These are phyloP conservation scores for Neoaliturus tenellus DNA, from an alignment of 2,888 invertebrate species.

Conservation along the genomic window DNA sequence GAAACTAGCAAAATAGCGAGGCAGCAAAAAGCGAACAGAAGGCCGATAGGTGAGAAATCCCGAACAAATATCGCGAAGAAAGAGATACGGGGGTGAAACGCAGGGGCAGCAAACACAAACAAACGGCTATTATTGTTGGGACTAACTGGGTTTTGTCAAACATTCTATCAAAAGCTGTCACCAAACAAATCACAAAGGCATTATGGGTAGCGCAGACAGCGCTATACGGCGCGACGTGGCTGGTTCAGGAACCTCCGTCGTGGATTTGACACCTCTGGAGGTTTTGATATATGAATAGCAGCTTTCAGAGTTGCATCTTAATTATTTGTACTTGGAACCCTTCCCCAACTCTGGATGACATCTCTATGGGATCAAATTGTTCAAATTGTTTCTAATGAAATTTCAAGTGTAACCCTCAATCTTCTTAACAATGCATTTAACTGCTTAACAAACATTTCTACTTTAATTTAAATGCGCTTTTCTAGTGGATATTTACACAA, in stretches of 20 bases:
- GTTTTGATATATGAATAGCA: slow-evolving; percentile 22
- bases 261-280: background rate
- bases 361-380: too few relatives aligned
- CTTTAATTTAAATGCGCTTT: too few relatives aligned
- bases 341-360: background rate
- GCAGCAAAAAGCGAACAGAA: slow-evolving; percentile 5
- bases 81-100: slow-evolving; percentile 10
- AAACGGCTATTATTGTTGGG: slow-evolving; percentile 5
- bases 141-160: slow-evolving; percentile 39
- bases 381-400: too few relatives aligned
- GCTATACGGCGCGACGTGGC: background rate
- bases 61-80: slow-evolving; percentile 29
- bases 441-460: too few relatives aligned
- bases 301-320: background rate
- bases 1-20: slow-evolving; percentile 5
- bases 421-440: too few relatives aligned
- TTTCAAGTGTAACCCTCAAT: too few relatives aligned
- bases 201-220: background rate
- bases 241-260: background rate
- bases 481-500: too few relatives aligned
- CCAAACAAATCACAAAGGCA: slow-evolving; percentile 21
- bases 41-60: slow-evolving; percentile 20
- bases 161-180: slow-evolving; percentile 37
- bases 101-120: slow-evolving; percentile 18
- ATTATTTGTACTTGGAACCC: slow-evolving; percentile 8